phyloP scores from a whole-genome alignment of 2,888 invertebrate genomes.

The Dicyrtomina minuta region DNA sequence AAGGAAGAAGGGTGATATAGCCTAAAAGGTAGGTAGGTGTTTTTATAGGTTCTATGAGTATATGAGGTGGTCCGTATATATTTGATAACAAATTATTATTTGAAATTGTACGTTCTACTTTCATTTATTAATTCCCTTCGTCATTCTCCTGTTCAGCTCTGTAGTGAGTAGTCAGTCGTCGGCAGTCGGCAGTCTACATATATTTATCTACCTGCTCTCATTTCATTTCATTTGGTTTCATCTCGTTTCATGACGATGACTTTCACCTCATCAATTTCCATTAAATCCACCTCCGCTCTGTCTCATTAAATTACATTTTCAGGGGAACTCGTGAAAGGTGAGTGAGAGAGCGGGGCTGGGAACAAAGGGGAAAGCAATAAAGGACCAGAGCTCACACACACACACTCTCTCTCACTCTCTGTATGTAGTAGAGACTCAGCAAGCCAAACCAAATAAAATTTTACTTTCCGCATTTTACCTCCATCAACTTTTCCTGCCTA shows the following conservation, averaged over 20 bases:
- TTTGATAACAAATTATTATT: slow-evolving; percentile 19
- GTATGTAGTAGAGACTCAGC: background rate
- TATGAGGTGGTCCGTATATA: background rate
- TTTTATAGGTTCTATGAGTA: too few species aligned
- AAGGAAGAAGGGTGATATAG: too few species aligned
- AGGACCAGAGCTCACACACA: too few species aligned
- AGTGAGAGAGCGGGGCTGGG: background rate
- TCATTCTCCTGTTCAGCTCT: too few species aligned
- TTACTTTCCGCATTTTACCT: slow-evolving; percentile 28
- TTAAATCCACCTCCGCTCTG: slow-evolving; percentile 24
- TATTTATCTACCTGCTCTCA: too few species aligned
- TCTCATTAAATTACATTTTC: slow-evolving; percentile 30
- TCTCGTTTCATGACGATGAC: background rate
- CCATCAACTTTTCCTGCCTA: slow-evolving; percentile 19
- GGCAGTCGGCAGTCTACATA: too few species aligned
- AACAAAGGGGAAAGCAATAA: slow-evolving; percentile 8
- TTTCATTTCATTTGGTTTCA: background rate
- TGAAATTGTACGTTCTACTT: background rate
- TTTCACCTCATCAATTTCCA: slow-evolving; percentile 30
- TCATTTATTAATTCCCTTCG: too few species aligned
- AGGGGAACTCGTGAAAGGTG: background rate
- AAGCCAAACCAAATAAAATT: slow-evolving; percentile 19
- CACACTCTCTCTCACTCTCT: too few species aligned
- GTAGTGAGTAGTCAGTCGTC: too few species aligned
- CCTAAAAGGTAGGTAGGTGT: too few species aligned